Evolutionary conservation across 2,888 invertebrate species (phyloP), one percentile per base, ranked within the genome.

Genomic region (Ectemnius lituratus): DNA sequence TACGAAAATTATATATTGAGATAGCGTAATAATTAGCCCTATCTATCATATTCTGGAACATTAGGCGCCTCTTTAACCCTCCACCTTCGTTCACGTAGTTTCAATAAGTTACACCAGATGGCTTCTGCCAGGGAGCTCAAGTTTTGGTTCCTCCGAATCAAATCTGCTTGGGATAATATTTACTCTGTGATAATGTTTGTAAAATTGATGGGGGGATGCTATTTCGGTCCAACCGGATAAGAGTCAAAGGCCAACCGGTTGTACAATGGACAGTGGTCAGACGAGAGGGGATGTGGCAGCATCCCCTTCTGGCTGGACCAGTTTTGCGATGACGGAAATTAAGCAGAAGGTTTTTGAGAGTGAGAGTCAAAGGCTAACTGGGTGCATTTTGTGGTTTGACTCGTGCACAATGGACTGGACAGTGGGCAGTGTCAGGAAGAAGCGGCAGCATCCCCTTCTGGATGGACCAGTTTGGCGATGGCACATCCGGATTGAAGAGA

Each of bases 381-480:
- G 81, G 73, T 73, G 82, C 84, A 87, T 89, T 89, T 84, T 86
- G 87, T 75, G 88, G 88, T 88, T 69, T 70, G 70, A 80, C 82
- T 82, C 74, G 73, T 75, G 56, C 71, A 85, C 77, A 77, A 85
- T 81, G 73, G 82, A 87, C 85, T 86, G 88, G 90, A 88, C 89
- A 87, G 75, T 83, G 87, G 85, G 67, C 81, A 86, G 85, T 85
- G 82, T 67, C 65, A 8, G 61, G 11, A 37, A 61, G 60, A 67
- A 68, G 77, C 67, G 73, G 66, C 89, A 89, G 88, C 89, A 89
- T 88, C 88, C 86, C 85, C 84, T 57, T 71, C 70, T 37, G 70
- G 73, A 78, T 88, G 90, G 89, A 89, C 89, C 90, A 87, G 89
- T 90, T 80, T 73, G 59, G 65, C 14, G 60, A 27, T 47, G 59